Base-by-base conservation (phyloP, 1,140 invertebrate genomes). In the Trypoxylus dichotomus region DNA sequence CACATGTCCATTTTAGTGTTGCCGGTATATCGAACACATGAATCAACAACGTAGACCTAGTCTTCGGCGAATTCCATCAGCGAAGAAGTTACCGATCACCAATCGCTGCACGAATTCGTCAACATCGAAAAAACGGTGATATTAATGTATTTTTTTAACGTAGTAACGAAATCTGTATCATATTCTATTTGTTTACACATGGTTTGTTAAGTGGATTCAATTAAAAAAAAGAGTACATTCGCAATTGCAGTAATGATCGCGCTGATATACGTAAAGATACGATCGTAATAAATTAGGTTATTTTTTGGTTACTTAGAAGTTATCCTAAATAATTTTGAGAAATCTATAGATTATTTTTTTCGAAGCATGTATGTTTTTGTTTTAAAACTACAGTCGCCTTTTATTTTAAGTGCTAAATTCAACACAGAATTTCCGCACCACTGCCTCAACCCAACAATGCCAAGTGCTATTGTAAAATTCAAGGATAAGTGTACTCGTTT, bases 21-120 rank as follows among this genome's bases (percentile, higher is more conserved):
- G 8, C 60, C 60, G 7, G 27, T 15, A 8, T 29, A 24, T 24
- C 60, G 60, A 68, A 68, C 24, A 29, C 60, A 68, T 68, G 60
- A 68, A 68, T 68, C 60, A 68, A 68, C 60, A 68, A 24, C 60
- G 60, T 24, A 68, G 27, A 68, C 10, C 24, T 13, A 68, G 19
- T 54, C 19, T 8, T 27, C 27, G 21, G 60, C 60, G 27, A 68
- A 68, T 27, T 24, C 27, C 8, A n/a, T 13, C 11, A 11, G 13
- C 3, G 1, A 68, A 68, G 21, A 68, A 24, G 24, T 11, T 15
- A 5, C 21, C 21, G 24, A 68, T 13, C 21, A 27, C 3, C 60
- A 68, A 58, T 58, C 47, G 24, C 7, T 15, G 60, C 24, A 13
- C 11, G 60, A 68, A 68, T 68, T 68, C 24, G 24, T 27, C 21